Percentiles rank a stretch among this genome's conserved stretches.
These are phyloP conservation scores for Penaeus monodon DNA, from an alignment of 2,888 invertebrate genomes.

Conservation along the genomic window DNA sequence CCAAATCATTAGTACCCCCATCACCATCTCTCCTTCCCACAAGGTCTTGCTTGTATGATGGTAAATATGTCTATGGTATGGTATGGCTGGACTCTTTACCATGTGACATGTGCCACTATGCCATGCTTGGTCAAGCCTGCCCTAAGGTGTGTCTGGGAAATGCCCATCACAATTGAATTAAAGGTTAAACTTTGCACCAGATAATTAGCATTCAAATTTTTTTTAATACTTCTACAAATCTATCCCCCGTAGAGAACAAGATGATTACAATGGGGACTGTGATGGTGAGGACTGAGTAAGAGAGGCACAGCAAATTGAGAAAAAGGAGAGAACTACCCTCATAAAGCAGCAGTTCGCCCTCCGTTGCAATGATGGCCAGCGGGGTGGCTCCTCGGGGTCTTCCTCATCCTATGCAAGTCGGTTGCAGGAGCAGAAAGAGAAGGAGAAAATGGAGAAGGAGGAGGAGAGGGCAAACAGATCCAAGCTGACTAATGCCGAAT, in stretches of 20 bases:
- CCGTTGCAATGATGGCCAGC: conserved; percentile 70
- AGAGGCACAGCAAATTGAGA: conserved; percentile 78
- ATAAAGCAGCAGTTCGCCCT: conserved; percentile 84
- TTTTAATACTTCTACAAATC: too few species aligned
- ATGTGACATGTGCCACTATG: too few species aligned
- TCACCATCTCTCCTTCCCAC: not conserved
- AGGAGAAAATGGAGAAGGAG: conserved; percentile 68
- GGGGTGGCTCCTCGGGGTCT: not conserved
- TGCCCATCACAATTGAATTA: too few species aligned
- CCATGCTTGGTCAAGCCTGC: too few species aligned
- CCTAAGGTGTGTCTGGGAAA: too few species aligned
- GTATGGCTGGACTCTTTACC: not conserved
- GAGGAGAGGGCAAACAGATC: conserved; percentile 77
- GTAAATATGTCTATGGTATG: not conserved
- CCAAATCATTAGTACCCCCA: not conserved
- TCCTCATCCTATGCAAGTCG: conserved; percentile 22
- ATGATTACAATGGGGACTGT: conserved; percentile 71
- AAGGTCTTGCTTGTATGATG: not conserved
- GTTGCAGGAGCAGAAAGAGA: conserved; percentile 61
- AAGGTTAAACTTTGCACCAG: too few species aligned
- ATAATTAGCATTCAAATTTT: too few species aligned
- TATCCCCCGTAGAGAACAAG: conserved; percentile 67
- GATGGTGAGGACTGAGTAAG: conserved; percentile 71
- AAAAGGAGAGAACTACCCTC: conserved; percentile 74
- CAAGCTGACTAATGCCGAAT: conserved; percentile 80